Base-by-base conservation (phyloP, 2,797 vertebrate genomes). In the Microhierax caerulescens region DNA sequence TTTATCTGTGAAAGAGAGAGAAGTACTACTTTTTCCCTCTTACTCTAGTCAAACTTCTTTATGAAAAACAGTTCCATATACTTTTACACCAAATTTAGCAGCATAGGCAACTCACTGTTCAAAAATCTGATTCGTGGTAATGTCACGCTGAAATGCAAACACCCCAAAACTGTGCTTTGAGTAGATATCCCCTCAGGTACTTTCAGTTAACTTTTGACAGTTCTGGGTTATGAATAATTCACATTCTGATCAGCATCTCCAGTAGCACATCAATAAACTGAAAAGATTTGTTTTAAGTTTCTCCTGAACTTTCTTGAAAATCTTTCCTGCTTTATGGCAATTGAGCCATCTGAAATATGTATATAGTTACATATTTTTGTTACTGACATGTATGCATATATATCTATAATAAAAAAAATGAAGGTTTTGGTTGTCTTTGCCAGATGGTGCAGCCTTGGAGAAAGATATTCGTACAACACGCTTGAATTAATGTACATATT, bases 181-280 rank as follows among this genome's bases (percentile, higher is more conserved):
- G 45, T 60, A 94, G 37, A 87, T 59, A 68, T 47, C 22, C 60
- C 50, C 54, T 94, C 59, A 82, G 82, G 85, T 91, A 56, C 81
- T 95, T 87, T 70, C 32, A 95, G 78, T 78, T 92, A 87, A 37
- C 72, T 95, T 95, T 53, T 91, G 76, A 85, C 69, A 83, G 37
- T 84, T 80, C 64, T 85, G 43, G 18, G 12, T 50, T 84, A 84
- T 95, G 59, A 93, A 95, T 94, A 96, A 96, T 95, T 97, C 78
- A 94, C 80, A 89, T 60, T 73, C 63, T 91, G 64, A 85, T 60
- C 61, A 96, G 41, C n/a, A 92, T 94, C 32, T 93, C 69, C 79
- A 85, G 39, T 79, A 95, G 81, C 45, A 85, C 32, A 93, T 96
- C 72, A 96, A 69, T 88, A 94, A 93, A 83, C 23, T 80, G n/a